These are phyloP conservation scores for Catharus ustulatus DNA, from an alignment of 2,797 vertebrate species.

Conservation along the genomic window DNA sequence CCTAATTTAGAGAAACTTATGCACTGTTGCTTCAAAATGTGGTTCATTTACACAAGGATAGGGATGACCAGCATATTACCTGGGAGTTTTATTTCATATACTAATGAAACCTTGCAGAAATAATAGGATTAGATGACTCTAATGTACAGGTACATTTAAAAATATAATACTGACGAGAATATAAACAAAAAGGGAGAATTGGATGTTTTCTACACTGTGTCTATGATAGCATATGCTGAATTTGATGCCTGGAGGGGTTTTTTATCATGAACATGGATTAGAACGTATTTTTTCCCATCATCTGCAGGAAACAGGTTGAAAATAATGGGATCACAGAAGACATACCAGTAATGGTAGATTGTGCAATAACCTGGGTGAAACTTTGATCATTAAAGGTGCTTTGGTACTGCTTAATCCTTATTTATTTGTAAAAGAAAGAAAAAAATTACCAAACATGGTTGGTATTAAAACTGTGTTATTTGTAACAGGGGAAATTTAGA, in stretches of 20 bases:
- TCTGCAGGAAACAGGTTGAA: background rate
- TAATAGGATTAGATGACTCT: background rate
- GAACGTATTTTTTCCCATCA: background rate
- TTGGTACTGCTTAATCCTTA: background rate
- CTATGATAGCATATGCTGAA: background rate
- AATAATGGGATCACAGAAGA: background rate
- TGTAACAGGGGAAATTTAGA: background rate
- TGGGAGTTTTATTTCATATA: background rate
- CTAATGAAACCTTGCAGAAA: constrained; percentile 12
- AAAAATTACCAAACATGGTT: background rate
- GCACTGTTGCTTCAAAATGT: background rate
- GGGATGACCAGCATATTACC: background rate
- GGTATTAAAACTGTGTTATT: background rate
- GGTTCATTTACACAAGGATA: background rate
- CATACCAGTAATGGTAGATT: background rate
- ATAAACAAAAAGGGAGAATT: background rate
- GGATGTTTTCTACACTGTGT: background rate
- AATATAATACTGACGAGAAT: background rate
- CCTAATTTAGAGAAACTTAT: background rate
- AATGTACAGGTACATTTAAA: background rate
- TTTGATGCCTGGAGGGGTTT: background rate
- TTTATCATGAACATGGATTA: background rate
- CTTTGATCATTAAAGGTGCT: background rate
- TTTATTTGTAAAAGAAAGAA: background rate
- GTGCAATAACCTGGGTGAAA: background rate